Conservation (phyloP, 2,888 invertebrate species). For the Lordiphosa fenestrarum region DNA sequence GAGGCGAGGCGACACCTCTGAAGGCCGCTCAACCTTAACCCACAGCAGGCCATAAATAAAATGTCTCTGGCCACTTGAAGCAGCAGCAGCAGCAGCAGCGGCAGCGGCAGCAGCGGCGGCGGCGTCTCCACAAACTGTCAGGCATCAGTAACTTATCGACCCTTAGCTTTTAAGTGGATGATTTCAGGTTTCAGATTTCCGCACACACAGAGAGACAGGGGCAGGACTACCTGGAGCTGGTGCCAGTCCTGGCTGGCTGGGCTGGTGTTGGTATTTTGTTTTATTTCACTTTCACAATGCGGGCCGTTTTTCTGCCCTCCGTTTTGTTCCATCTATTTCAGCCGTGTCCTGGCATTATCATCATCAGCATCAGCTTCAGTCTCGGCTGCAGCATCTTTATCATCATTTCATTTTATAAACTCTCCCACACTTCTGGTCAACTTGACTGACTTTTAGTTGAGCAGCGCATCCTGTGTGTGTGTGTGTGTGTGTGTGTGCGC, state of each 20-base stretch:
- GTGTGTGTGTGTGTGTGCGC: constrained; percentile 2
- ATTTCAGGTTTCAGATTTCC: constrained; percentile 66
- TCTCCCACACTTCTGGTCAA: constrained; percentile 72
- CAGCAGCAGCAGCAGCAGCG: constrained; percentile 15
- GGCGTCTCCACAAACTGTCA: constrained; percentile 62
- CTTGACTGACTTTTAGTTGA: constrained; percentile 73
- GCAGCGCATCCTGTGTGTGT: not conserved
- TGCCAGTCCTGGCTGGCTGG: constrained; percentile 10
- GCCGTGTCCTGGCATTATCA: constrained; percentile 14
- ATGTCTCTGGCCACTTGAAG: constrained; percentile 38
- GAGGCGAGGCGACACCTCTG: constrained; percentile 35
- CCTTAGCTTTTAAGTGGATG: constrained; percentile 74
- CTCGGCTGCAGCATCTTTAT: constrained; percentile 29
- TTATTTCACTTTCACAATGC: constrained; percentile 42
- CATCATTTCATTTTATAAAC: constrained; percentile 70
- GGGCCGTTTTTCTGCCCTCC: constrained; percentile 5
- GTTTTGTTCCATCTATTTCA: constrained; percentile 1
- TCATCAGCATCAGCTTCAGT: constrained; percentile 20
- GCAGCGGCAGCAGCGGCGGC: constrained; percentile 3
- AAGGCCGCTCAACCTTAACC: constrained; percentile 49
- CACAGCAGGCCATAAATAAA: constrained; percentile 45
- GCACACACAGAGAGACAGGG: constrained; percentile 20
- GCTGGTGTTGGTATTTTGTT: constrained; percentile 34
- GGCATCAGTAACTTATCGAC: constrained; percentile 74
- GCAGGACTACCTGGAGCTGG: constrained; percentile 22